Conservation (phyloP, 2,113 vertebrate genomes). For the Larimichthys polyactis region DNA sequence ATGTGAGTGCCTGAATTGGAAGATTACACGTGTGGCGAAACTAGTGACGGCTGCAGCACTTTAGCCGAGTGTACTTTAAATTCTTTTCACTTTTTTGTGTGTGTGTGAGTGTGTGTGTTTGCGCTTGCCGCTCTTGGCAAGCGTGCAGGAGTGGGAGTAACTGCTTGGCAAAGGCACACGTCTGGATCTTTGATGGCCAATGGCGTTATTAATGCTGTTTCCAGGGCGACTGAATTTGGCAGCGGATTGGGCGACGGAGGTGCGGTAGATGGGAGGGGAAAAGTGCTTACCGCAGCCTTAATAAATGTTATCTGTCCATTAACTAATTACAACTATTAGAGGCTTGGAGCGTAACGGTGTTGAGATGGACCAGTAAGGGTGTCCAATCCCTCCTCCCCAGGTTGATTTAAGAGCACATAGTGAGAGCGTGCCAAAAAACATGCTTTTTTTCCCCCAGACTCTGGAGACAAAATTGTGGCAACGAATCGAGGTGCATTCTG, state of each 20-base stretch:
- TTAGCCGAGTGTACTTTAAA: conserved; percentile 52
- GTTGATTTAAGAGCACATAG: conserved; percentile 83
- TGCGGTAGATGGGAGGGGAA: conserved; percentile 58
- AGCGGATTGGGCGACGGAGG: conserved; percentile 46
- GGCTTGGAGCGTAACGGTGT: conserved; percentile 69
- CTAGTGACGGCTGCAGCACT: conserved; percentile 37
- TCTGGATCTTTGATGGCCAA: conserved; percentile 72
- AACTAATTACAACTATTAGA: conserved; percentile 87
- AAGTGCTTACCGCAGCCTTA: conserved; percentile 81
- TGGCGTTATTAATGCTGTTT: conserved; percentile 76
- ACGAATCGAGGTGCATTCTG: conserved; percentile 62
- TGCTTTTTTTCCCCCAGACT: conserved; percentile 2
- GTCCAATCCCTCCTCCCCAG: conserved; percentile 45
- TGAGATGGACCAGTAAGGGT: conserved; percentile 62
- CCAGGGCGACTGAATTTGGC: conserved; percentile 73
- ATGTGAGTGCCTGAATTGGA: conserved; percentile 19
- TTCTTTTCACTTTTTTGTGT: conserved; percentile 42
- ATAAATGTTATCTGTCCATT: conserved; percentile 87
- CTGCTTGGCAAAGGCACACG: conserved; percentile 76
- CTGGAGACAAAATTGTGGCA: conserved; percentile 55
- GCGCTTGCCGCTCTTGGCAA: conserved; percentile 65
- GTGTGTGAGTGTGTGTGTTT: conserved; percentile 43
- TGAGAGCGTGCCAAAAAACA: conserved; percentile 71
- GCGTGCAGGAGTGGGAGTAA: conserved; percentile 67
- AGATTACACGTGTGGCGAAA: conserved; percentile 32